Evolutionary conservation across 2,113 vertebrate species (phyloP), one percentile per base, ranked within the genome.

Genomic region (Paracanthobrama guichenoti): DNA sequence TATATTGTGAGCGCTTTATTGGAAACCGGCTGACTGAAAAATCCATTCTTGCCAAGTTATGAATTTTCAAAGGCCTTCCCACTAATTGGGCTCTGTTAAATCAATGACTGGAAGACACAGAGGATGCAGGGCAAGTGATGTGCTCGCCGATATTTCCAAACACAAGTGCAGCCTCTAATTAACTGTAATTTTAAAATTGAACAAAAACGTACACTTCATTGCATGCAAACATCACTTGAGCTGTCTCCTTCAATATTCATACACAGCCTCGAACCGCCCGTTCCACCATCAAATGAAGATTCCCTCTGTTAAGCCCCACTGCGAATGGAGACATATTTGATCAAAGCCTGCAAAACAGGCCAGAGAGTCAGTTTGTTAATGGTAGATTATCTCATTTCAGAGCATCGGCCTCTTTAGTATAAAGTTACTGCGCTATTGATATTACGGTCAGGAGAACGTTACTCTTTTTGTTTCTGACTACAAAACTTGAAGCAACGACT

Each of bases 11-110:
- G 72, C 42, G 42, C 42, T 84, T 85, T 78, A 62, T 31, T 82
- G 80, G 74, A 64, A 81, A 87, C 35, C 71, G 67, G 26, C 48
- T 59, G n/a, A 50, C 77, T 59, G 59, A 67, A 84, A 87, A 87
- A 86, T 84, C 66, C n/a, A 81, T 85, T 81, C 22, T 73, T 79
- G 62, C 18, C 50, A 72, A 79, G 79, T 87, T 84, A 89, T 80
- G 85, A 87, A 84, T 86, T 74, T 75, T 78, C 53, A 79, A 82
- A 87, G 82, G 74, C 69, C 75, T 82, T 83, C 75, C 28, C 59
- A 81, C 82, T 91, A 89, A 91, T 88, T 90, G 85, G 87, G 31
- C 76, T 80, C 84, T 88, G 88, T 60, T 86, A 73, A 87, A 87
- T 88, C 87, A 87, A 88, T 88, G 86, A 77, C 59, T 78, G 82